phyloP scores from a whole-genome alignment of 1,140 invertebrate genomes.

The Leguminivora glycinivorella region DNA sequence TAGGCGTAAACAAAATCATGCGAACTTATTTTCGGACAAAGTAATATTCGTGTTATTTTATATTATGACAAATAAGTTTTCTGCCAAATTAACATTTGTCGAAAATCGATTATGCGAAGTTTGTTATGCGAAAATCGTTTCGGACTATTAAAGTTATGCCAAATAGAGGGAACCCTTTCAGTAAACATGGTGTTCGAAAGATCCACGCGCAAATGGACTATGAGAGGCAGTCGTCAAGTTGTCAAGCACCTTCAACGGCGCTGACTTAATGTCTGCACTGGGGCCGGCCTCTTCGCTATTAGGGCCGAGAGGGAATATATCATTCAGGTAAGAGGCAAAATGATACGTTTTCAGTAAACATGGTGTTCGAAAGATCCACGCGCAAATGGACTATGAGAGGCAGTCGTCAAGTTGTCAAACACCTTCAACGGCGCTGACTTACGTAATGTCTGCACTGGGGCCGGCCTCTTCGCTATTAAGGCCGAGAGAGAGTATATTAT shows the following conservation, averaged over 20 bases:
- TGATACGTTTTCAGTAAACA: too few relatives aligned
- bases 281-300: constrained; percentile 99
- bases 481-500: constrained; percentile 90
- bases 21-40: too few relatives aligned
- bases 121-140: too few relatives aligned
- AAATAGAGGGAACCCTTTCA: too few relatives aligned
- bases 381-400: constrained; percentile 99
- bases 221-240: constrained; percentile 98
- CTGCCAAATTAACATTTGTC: too few relatives aligned
- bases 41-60: too few relatives aligned
- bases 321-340: constrained; percentile 81
- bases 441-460: constrained; percentile 99
- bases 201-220: constrained; percentile 99
- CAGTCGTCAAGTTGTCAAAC: constrained; percentile 98
- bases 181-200: too few relatives aligned
- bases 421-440: constrained; percentile 99
- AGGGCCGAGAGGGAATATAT: constrained; percentile 92
- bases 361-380: constrained; percentile 99
- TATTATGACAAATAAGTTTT: too few relatives aligned
- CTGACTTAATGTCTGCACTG: constrained; percentile 99
- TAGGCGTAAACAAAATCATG: too few relatives aligned
- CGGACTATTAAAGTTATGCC: too few relatives aligned
- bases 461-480: constrained; percentile 98
- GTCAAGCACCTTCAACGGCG: constrained; percentile 99
- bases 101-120: too few relatives aligned